Conservation (phyloP, 1,140 invertebrate species). For the Drosophila teissieri region DNA sequence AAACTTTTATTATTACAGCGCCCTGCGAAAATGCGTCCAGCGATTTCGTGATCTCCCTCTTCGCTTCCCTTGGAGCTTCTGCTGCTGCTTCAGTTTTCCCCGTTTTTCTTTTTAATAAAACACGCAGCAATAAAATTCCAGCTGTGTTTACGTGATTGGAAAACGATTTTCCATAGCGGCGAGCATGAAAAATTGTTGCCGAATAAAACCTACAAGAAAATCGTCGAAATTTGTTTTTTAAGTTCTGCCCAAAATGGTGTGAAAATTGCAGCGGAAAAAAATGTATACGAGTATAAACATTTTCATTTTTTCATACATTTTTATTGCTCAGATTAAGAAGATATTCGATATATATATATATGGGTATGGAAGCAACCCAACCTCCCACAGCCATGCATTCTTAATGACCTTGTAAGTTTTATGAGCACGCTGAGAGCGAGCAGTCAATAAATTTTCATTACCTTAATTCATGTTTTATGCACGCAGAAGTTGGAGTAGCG, state of each 20-base stretch:
- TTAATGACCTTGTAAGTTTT: slow-evolving; percentile 68
- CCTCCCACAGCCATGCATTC: slow-evolving; percentile 34
- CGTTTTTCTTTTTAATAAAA: slow-evolving; percentile 60
- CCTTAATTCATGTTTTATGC: slow-evolving; percentile 79
- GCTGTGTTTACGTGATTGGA: slow-evolving; percentile 81
- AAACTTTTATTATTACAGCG: slow-evolving; percentile 79
- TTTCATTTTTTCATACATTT: slow-evolving; percentile 42
- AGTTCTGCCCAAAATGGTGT: slow-evolving; percentile 35
- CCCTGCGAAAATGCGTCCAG: slow-evolving; percentile 72
- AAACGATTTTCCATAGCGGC: slow-evolving; percentile 77
- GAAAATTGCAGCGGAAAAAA: slow-evolving; percentile 44
- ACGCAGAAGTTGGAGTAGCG: slow-evolving; percentile 47
- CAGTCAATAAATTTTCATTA: slow-evolving; percentile 81
- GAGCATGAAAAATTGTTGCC: slow-evolving; percentile 65
- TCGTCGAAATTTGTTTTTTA: slow-evolving; percentile 37
- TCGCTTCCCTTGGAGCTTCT: slow-evolving; percentile 26
- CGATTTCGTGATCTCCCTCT: slow-evolving; percentile 54
- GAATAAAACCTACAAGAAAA: slow-evolving; percentile 24
- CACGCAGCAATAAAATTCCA: slow-evolving; percentile 80
- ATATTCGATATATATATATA: slow-evolving; percentile 22
- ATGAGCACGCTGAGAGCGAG: slow-evolving; percentile 49
- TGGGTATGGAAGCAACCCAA: neutral
- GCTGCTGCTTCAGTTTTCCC: neutral
- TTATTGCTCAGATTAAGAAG: slow-evolving; percentile 69
- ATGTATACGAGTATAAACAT: slow-evolving; percentile 31